These are phyloP conservation scores for Ptilodon capucinus DNA, from an alignment of 2,888 invertebrate genomes.

Conservation along the genomic window DNA sequence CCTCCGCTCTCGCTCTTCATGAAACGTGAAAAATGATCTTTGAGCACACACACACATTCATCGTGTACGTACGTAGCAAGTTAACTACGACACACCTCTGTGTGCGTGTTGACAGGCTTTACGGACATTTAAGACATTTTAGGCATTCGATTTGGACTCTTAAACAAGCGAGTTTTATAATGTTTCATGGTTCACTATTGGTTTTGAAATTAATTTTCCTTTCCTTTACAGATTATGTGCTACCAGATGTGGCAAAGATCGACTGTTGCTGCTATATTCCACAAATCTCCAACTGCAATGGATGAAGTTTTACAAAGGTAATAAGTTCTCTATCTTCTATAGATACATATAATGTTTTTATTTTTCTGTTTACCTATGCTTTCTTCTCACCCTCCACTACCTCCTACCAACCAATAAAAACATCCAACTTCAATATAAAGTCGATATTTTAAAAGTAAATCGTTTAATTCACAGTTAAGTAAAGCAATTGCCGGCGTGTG, in stretches of 20 bases:
- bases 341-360: no score
- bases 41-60: constrained; percentile 34
- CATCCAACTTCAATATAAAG: not conserved
- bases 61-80: constrained; percentile 8
- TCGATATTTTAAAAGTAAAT: not conserved
- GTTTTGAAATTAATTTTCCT: no score
- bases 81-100: constrained; percentile 18
- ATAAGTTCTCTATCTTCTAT: no score
- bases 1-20: constrained; percentile 73
- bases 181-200: not conserved
- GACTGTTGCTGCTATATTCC: no score
- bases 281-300: no score
- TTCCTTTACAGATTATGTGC: no score
- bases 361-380: no score
- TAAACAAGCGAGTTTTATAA: not conserved
- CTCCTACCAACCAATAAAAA: no score
- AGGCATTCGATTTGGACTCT: constrained; percentile 17
- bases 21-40: constrained; percentile 81
- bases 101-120: constrained; percentile 11
- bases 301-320: no score
- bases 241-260: no score
- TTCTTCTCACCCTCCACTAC: no score
- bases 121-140: constrained; percentile 13
- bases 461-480: not conserved
- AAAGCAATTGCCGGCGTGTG: constrained; percentile 9